phyloP scores from a whole-genome alignment of 2,888 invertebrate species.

The Iselma pallidipennis region DNA sequence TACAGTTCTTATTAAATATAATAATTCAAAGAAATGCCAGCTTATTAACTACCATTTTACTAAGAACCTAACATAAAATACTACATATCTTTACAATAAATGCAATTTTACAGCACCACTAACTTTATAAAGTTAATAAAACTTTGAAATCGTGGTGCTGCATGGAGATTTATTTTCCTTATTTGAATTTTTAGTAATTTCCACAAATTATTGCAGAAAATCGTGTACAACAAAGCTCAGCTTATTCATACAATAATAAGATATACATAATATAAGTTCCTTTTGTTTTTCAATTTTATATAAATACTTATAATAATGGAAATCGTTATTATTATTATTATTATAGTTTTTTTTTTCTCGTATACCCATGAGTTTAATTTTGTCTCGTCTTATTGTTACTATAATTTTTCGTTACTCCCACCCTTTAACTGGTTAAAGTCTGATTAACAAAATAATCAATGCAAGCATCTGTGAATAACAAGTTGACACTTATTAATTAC shows the following conservation, averaged over 20 bases:
- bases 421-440: constrained; percentile 15
- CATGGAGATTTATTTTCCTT: no score
- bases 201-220: background rate
- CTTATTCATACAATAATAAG: no score
- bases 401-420: constrained; percentile 3
- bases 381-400: constrained; percentile 1
- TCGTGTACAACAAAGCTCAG: no score
- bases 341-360: no score
- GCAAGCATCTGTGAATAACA: constrained; percentile 25
- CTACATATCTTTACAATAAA: constrained; percentile 10
- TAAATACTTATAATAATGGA: no score
- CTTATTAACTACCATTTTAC: no score
- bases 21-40: no score
- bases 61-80: no score
- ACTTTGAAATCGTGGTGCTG: background rate
- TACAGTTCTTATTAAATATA: no score
- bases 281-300: no score
- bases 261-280: no score
- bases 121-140: constrained; percentile 19
- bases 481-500: constrained; percentile 27
- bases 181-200: background rate
- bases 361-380: background rate
- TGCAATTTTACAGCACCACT: constrained; percentile 12
- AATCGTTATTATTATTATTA: no score
- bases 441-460: constrained; percentile 20